phyloP scores from a whole-genome alignment of 2,113 vertebrate genomes.

The Peromyscus maniculatus region DNA sequence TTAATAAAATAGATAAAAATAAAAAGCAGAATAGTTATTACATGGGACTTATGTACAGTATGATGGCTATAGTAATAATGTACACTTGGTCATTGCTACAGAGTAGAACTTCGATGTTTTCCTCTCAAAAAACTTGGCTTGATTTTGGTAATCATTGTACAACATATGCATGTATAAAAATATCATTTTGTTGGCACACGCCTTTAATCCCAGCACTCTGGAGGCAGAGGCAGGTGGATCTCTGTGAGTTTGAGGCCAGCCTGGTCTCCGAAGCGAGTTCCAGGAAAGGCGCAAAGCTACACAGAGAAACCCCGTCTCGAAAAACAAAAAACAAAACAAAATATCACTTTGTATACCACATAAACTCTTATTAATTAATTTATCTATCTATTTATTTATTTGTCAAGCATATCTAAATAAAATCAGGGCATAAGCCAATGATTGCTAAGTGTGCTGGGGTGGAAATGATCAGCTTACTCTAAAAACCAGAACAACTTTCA shows the following conservation, averaged over 20 bases:
- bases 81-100: background rate
- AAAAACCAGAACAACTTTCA: constrained; percentile 20
- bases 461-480: constrained; percentile 1
- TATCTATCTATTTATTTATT: background rate
- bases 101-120: background rate
- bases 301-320: too few species aligned
- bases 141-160: background rate
- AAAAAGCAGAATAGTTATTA: background rate
- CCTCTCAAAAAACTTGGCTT: background rate
- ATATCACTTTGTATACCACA: background rate
- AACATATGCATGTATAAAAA: background rate
- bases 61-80: background rate
- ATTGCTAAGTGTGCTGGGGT: background rate
- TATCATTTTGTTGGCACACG: background rate
- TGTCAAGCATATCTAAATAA: background rate
- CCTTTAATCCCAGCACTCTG: too few species aligned
- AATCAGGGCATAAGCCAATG: background rate
- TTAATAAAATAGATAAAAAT: background rate
- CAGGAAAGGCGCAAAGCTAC: too few species aligned
- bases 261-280: too few species aligned
- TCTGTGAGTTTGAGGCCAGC: too few species aligned
- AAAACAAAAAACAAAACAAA: background rate
- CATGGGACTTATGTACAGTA: background rate
- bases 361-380: background rate
- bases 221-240: too few species aligned